phyloP scores from a whole-genome alignment of 1,140 invertebrate genomes.

The Trichonephila clavipes region DNA sequence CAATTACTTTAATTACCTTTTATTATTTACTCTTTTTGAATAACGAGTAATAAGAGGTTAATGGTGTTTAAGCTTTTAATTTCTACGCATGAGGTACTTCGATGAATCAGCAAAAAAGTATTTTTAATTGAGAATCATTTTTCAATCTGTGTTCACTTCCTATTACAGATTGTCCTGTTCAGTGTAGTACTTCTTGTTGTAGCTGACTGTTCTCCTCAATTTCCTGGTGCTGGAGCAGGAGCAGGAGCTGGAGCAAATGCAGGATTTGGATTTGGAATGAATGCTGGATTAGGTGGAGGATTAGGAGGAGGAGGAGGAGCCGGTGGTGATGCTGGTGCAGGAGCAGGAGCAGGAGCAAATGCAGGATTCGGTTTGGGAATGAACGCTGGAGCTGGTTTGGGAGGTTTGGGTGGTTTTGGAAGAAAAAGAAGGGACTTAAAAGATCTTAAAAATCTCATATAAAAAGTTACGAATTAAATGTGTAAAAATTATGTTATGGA shows the following conservation, averaged over 20 bases:
- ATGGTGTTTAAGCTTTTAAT: no score
- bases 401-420: no score
- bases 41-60: no score
- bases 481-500: no score
- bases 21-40: no score
- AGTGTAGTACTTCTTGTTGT: neutral
- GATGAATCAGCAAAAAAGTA: no score
- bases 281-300: neutral
- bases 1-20: no score
- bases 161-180: neutral
- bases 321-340: constrained; percentile 1
- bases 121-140: no score
- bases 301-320: neutral
- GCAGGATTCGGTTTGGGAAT: neutral
- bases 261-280: neutral
- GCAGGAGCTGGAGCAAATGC: neutral
- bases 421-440: no score
- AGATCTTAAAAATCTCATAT: no score
- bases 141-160: neutral
- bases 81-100: no score
- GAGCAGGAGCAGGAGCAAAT: neutral
- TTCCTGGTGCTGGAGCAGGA: neutral
- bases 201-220: neutral
- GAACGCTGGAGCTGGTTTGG: neutral
- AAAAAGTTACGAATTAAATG: no score